Base-by-base conservation (phyloP, 1,140 invertebrate species). In the Heliconius hermathena region DNA sequence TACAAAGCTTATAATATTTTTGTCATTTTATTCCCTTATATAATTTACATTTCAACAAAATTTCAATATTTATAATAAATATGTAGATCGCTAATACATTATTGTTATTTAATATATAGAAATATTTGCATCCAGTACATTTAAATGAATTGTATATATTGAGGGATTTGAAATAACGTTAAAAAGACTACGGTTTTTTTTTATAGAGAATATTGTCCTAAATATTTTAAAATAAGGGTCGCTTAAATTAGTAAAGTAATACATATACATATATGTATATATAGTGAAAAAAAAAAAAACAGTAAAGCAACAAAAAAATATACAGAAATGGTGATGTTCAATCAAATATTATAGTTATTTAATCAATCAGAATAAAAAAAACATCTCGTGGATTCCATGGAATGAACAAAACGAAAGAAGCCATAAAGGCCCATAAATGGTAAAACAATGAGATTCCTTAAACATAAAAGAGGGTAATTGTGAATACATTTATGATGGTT, bases 1-100 rank as follows among this genome's bases (percentile, higher is more conserved):
- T 91, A 91, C 88, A 89, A 89, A 89, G 88, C 88, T 36, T 86
- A 83, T 73, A 76, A 81, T 84, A 38, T 76, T 76, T 76, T 20
- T 76, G 60, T 71, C 74, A 76, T 71, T 76, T 76, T 76, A 76
- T 76, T 76, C 46, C 74, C 38, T 76, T 71, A 20, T 76, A 26
- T 70, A 70, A 46, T 49, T 76, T 76, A 76, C 60, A 76, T 22
- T 29, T 71, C 38, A 76, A 76, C 38, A 41, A 70, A 76, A 70
- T 20, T 33, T 33, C 66, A 66, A 38, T 71, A 46, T 33, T 71
- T 79, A 54, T 71, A 75, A 79, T 82, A 80, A 82, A 83, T 80
- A 85, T 85, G 81, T 81, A 82, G 80, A 86, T 74, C 71, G 76
- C 77, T 76, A 83, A 83, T 82, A 82, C 70, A 70, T 52, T 49